These are phyloP conservation scores for Hyperoplus immaculatus DNA, from an alignment of 2,797 vertebrate species.

Conservation along the genomic window DNA sequence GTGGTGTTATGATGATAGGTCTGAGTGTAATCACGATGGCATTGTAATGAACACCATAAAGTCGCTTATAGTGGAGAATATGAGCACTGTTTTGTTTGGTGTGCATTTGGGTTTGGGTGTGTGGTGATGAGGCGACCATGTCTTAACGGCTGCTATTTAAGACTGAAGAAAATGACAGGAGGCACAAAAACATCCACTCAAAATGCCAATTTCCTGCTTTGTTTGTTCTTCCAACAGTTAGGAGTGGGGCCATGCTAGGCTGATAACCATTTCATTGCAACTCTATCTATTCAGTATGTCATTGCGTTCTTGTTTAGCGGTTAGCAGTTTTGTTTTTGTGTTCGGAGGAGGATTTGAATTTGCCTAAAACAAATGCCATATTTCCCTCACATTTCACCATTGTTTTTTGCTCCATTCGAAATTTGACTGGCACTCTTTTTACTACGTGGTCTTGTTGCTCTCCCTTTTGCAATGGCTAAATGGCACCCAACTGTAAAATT, in stretches of 20 bases:
- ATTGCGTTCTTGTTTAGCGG: too few species aligned
- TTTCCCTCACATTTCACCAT: too few species aligned
- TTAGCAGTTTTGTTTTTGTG: too few species aligned
- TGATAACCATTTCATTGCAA: too few species aligned
- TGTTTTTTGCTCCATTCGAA: not conserved
- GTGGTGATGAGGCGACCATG: not conserved
- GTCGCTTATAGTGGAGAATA: slow-evolving; percentile 8
- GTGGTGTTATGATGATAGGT: slow-evolving; percentile 27
- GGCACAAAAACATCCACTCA: slow-evolving; percentile 67
- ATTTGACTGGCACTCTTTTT: not conserved
- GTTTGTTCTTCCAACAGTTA: too few species aligned
- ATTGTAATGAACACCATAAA: slow-evolving; percentile 44
- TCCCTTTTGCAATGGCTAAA: not conserved
- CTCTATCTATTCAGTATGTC: too few species aligned
- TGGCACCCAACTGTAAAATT: not conserved
- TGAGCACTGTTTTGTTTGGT: not conserved
- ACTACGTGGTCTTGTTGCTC: not conserved
- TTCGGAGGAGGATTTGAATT: too few species aligned
- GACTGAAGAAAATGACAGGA: slow-evolving; percentile 32
- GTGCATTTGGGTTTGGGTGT: not conserved
- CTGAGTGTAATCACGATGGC: slow-evolving; percentile 44
- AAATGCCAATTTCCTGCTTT: too few species aligned
- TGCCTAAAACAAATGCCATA: too few species aligned
- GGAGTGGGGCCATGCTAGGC: too few species aligned
- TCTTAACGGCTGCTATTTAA: not conserved